Percentiles rank a stretch among this genome's conserved stretches.
phyloP scores from a whole-genome alignment of 2,113 vertebrate genomes.

The Neoarius graeffei region DNA sequence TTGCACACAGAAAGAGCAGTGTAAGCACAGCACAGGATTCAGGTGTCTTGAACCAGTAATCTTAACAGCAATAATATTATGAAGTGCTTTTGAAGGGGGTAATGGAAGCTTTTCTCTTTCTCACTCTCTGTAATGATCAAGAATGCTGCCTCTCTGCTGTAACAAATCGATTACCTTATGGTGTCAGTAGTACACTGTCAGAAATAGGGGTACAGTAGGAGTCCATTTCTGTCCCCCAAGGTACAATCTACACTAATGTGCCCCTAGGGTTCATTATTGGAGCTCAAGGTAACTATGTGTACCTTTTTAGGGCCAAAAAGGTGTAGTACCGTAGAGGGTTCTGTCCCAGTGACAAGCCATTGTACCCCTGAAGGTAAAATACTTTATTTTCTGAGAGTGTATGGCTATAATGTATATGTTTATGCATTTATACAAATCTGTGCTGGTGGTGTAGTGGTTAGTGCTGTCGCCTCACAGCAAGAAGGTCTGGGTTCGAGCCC shows the following conservation, averaged over 20 bases:
- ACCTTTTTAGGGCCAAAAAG: too few species aligned
- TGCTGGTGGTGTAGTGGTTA: neutral
- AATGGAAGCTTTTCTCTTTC: constrained; percentile 59
- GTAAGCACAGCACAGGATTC: constrained; percentile 69
- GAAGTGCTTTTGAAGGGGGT: constrained; percentile 58
- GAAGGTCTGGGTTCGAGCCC: too few species aligned
- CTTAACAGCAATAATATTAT: constrained; percentile 65
- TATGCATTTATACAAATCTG: neutral
- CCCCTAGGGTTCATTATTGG: too few species aligned
- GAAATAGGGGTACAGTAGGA: too few species aligned
- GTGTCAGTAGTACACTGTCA: neutral
- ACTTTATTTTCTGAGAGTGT: too few species aligned
- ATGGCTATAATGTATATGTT: neutral
- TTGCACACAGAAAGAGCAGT: constrained; percentile 57
- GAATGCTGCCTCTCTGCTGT: constrained; percentile 20
- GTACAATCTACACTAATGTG: too few species aligned
- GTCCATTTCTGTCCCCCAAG: too few species aligned
- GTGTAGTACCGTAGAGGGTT: too few species aligned
- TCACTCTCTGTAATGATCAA: constrained; percentile 44
- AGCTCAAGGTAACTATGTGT: too few species aligned
- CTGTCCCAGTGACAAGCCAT: too few species aligned
- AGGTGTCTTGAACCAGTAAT: constrained; percentile 71
- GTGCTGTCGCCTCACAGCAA: too few species aligned
- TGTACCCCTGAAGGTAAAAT: too few species aligned
- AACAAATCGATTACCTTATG: neutral